These are phyloP conservation scores for Sebastiscus albofasciatus DNA, from an alignment of 2,797 vertebrate genomes.

Conservation along the genomic window DNA sequence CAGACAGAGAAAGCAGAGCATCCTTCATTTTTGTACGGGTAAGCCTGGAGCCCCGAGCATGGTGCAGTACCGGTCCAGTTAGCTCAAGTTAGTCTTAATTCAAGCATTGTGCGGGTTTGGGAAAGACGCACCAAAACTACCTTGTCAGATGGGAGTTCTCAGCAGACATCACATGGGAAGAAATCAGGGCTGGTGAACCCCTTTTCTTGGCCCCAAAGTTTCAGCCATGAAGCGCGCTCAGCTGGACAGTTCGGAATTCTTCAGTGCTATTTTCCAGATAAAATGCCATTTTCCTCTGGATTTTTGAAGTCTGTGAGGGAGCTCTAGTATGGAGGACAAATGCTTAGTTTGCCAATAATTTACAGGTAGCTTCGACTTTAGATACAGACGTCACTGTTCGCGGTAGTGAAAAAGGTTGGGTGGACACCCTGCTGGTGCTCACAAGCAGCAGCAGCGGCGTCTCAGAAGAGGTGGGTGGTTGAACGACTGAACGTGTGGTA, in stretches of 20 bases:
- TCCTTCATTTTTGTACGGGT: constrained; percentile 75
- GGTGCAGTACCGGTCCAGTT: constrained; percentile 56
- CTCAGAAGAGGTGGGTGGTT: constrained; percentile 94
- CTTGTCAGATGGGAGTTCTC: background rate
- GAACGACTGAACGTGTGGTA: constrained; percentile 96
- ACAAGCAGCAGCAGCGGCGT: background rate
- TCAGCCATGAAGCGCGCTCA: background rate
- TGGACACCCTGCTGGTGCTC: background rate
- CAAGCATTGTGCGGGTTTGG: background rate
- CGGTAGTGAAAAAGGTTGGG: background rate
- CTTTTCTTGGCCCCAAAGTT: background rate
- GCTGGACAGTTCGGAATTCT: constrained; percentile 8
- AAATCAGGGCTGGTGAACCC: background rate
- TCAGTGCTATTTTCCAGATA: background rate
- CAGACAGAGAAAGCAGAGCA: constrained; percentile 8
- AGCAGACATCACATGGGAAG: background rate
- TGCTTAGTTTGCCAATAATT: background rate
- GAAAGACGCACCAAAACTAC: background rate
- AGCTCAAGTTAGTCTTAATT: background rate
- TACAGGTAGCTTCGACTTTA: background rate
- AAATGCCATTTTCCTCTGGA: background rate
- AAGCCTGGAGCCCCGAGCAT: background rate
- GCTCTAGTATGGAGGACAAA: constrained; percentile 19
- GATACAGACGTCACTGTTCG: background rate
- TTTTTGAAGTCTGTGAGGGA: background rate